phyloP scores from a whole-genome alignment of 2,797 vertebrate species.

The Cuniculus paca region DNA sequence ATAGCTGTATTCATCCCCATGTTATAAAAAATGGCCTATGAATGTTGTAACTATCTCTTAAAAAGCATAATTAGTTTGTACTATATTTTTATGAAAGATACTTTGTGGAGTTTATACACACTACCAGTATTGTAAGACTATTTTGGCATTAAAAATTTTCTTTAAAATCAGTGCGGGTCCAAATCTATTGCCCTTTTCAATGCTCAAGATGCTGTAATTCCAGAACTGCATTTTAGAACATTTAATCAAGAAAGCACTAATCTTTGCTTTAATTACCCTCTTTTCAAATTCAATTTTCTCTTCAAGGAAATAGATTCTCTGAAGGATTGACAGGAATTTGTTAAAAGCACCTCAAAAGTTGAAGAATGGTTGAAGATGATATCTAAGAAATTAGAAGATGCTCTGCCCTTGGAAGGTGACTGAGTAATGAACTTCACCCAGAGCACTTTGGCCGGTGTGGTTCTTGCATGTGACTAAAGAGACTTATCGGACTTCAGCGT shows the following conservation, averaged over 20 bases:
- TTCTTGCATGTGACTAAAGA: not conserved
- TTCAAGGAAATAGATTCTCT: slow-evolving; percentile 7
- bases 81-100: not conserved
- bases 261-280: not conserved
- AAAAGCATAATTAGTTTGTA: not conserved
- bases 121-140: not conserved
- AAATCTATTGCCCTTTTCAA: not conserved
- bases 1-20: not conserved
- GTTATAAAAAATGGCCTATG: not conserved
- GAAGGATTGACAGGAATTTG: not conserved
- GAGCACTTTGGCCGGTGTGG: not conserved
- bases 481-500: not conserved
- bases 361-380: not conserved
- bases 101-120: not conserved
- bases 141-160: not conserved
- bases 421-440: not conserved
- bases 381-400: not conserved
- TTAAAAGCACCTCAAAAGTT: not conserved
- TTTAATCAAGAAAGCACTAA: not conserved
- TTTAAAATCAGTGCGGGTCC: not conserved
- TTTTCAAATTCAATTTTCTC: not conserved
- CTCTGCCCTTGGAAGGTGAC: not conserved
- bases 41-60: not conserved
- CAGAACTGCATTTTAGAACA: not conserved
- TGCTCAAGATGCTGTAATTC: not conserved